Evolutionary conservation across 2,888 invertebrate species (phyloP).

Genomic region (Oscheius onirici): DNA sequence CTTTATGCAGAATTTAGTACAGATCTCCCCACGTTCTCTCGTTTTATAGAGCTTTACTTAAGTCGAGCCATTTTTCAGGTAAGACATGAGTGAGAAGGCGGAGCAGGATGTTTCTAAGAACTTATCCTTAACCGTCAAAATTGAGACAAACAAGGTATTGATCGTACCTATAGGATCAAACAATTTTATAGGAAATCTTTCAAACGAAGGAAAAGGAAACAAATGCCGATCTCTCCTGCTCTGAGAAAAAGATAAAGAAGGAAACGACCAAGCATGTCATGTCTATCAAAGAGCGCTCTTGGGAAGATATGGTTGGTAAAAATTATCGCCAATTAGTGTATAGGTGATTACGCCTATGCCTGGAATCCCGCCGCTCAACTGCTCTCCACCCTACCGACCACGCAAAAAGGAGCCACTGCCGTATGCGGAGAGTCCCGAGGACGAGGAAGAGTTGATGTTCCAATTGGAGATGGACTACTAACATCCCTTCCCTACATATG

Average conservation of each 20-base stretch:
- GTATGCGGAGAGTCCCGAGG: conserved; percentile 8
- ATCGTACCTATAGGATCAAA: not conserved
- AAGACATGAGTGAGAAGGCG: conserved; percentile 17
- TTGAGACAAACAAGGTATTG: not conserved
- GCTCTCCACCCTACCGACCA: conserved; percentile 1
- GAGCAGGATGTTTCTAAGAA: not conserved
- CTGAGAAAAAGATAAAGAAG: conserved; percentile 8
- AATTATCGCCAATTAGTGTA: not conserved
- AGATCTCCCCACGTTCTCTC: no score
- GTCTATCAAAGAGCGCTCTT: conserved; percentile 1
- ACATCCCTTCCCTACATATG: not conserved
- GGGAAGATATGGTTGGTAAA: conserved; percentile 13
- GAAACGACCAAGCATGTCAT: not conserved
- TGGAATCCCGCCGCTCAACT: conserved; percentile 15
- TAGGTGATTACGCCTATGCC: conserved; percentile 24
- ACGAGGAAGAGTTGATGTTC: conserved; percentile 22
- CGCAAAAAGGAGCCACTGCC: conserved; percentile 2
- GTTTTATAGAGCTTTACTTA: no score
- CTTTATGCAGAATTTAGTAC: no score
- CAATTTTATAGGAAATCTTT: not conserved
- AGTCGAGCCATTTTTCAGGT: not conserved
- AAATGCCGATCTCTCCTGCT: conserved; percentile 7
- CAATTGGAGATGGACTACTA: conserved; percentile 22
- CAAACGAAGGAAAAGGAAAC: not conserved
- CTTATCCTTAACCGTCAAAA: not conserved